phyloP scores from a whole-genome alignment of 2,113 vertebrate genomes.

The Falco punctatus region DNA sequence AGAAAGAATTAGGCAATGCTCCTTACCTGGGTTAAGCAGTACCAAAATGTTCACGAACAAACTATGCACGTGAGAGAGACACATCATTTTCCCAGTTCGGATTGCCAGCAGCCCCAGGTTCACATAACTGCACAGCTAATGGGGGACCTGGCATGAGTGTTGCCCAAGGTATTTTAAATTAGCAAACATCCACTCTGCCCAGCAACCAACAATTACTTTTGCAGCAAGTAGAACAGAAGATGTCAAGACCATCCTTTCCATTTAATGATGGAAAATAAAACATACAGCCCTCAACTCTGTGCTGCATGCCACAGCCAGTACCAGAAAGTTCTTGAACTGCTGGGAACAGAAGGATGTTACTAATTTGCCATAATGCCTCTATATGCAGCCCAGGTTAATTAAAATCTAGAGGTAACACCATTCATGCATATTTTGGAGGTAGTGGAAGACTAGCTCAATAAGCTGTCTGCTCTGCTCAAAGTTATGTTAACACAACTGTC shows the following conservation, averaged over 20 bases:
- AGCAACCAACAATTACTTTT: background rate
- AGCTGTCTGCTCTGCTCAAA: background rate
- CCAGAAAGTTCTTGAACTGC: background rate
- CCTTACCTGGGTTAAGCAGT: background rate
- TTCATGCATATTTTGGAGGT: background rate
- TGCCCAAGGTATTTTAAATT: background rate
- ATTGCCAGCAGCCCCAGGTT: background rate
- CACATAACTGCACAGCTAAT: background rate
- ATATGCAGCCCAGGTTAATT: background rate
- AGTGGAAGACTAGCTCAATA: background rate
- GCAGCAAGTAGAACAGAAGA: background rate
- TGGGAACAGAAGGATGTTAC: background rate
- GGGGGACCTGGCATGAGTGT: background rate
- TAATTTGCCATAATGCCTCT: background rate
- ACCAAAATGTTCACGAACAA: background rate
- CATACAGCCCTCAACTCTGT: background rate
- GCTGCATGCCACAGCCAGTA: background rate
- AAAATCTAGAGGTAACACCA: background rate
- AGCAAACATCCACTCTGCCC: background rate
- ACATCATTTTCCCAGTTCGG: background rate
- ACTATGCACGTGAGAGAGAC: background rate
- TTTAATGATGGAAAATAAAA: background rate
- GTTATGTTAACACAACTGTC: background rate
- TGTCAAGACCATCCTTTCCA: background rate
- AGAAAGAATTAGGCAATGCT: background rate